Base-by-base conservation (phyloP, 2,797 vertebrate species). In the Ispidina lecontei region DNA sequence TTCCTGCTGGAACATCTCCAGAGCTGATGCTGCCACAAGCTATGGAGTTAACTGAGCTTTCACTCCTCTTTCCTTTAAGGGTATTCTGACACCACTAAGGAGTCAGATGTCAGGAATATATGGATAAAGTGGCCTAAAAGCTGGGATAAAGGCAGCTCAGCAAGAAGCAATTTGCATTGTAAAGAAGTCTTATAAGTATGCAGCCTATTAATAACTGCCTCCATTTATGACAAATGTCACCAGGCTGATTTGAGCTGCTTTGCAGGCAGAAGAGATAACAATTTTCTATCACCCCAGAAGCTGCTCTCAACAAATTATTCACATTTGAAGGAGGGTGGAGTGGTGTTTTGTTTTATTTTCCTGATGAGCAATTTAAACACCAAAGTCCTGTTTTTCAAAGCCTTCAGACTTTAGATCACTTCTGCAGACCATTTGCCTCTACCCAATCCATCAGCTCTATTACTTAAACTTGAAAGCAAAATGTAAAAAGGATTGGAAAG, bases 121-220 rank as follows among this genome's bases (percentile, higher is more conserved):
- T 2, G 44, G 86, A 74, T 90, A 78, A 91, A 84, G 70, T 65
- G 60, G 35, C n/a, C 46, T 16, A 26, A 91, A 92, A 89, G 14
- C 78, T 46, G 22, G 63, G n/a, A 76, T 83, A 44, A 90, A 94
- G 59, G 47, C 18, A 2, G 35, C 16, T 76, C 31, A 68, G 28
- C 56, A 72, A 89, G 87, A 73, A 93, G 80, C 44, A 77, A 94
- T 94, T 96, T 94, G 88, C 88, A 93, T 84, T 91, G 86, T 96
- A 92, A 94, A 94, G 73, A 85, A 84, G 67, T 74, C 72, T 94
- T 75, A 33, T 81, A 93, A 90, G 90, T 78, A 68, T 84, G 64
- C 71, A 92, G 52, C 64, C 76, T 95, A 90, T 94, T 95, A 93
- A 94, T 94, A 96, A 91, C 70, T 84, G 88, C 55, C 67, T 93